Base-by-base conservation (phyloP, 2,113 vertebrate species). In the Eurystomus gularis region DNA sequence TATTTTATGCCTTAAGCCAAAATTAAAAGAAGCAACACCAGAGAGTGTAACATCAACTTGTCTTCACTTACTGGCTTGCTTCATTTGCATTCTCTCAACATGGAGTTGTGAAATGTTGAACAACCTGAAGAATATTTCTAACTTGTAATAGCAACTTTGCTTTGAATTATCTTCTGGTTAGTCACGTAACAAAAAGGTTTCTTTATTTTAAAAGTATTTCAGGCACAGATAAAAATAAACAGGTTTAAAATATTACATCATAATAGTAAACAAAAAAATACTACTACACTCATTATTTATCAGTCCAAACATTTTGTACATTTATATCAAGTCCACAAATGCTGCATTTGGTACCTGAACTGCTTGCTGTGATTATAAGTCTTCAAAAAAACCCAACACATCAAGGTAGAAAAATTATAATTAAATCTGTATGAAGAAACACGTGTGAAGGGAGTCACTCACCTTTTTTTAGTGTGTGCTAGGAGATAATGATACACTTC, bases 1-100 rank as follows among this genome's bases (percentile, higher is more conserved):
- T 96, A 83, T 62, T 90, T 88, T 88, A 68, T 49, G 82, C 86
- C 61, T 84, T 68, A 84, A 90, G 95, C 80, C 88, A 94, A 94
- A 90, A 93, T 81, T 78, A 66, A 78, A 94, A 86, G 93, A 82
- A 96, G 94, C 42, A 92, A 81, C 64, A 83, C 16, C 42, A 90
- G 76, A 90, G 76, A 71, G 82, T 64, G 42, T 81, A 94, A 92
- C 76, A 95, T 72, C 86, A 91, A 71, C 65, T 95, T 92, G 76
- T 93, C 87, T 95, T 88, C 95, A 88, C 64, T 76, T 92, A 92
- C 68, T 40, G 76, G 35, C 48, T 92, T 64, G 26, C 44, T 52
- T 84, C 42, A 57, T 84, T 93, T 94, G 48, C 72, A 92, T 95
- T 88, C 68, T 40, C 86, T 88, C 72, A 93, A 72, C 44, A 61